Conservation (phyloP, 2,888 invertebrate species). For the Euclidia mi region DNA sequence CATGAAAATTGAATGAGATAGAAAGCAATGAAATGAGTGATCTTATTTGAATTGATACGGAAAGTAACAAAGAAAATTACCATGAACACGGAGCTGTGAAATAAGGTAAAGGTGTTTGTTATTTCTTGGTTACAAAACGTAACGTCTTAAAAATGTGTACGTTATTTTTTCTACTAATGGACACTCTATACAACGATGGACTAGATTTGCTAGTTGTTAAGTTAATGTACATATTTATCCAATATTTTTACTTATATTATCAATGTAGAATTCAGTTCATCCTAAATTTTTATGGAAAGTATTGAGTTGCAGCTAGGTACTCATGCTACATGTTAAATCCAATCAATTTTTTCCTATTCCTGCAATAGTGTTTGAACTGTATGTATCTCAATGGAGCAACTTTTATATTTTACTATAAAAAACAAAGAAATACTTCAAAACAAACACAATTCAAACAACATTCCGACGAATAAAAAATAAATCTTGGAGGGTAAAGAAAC, state of each 20-base stretch:
- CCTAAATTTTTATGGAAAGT: no score
- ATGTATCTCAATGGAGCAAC: slow-evolving; percentile 2
- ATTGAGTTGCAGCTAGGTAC: no score
- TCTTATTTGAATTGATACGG: slow-evolving; percentile 71
- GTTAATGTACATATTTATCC: no score
- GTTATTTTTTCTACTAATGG: no score
- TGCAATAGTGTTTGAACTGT: no score
- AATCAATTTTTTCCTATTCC: no score
- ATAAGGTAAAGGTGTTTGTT: slow-evolving; percentile 6
- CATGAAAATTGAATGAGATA: slow-evolving; percentile 61
- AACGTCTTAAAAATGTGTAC: no score
- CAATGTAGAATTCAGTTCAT: no score
- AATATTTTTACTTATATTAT: no score
- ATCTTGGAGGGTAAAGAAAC: slow-evolving; percentile 54
- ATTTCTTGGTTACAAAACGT: not conserved
- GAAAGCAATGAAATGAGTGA: slow-evolving; percentile 63
- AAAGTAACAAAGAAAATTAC: slow-evolving; percentile 69
- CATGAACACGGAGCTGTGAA: slow-evolving; percentile 56
- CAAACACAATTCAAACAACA: slow-evolving; percentile 52
- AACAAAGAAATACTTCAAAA: slow-evolving; percentile 44
- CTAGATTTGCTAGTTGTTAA: no score
- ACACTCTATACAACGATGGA: no score
- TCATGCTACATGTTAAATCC: no score
- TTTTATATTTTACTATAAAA: slow-evolving; percentile 30
- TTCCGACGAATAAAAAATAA: slow-evolving; percentile 53